These are phyloP conservation scores for Aurelia coerulea DNA, from an alignment of 30 jellyfish, hydroid and myxozoan genomes.

Conservation along the genomic window DNA sequence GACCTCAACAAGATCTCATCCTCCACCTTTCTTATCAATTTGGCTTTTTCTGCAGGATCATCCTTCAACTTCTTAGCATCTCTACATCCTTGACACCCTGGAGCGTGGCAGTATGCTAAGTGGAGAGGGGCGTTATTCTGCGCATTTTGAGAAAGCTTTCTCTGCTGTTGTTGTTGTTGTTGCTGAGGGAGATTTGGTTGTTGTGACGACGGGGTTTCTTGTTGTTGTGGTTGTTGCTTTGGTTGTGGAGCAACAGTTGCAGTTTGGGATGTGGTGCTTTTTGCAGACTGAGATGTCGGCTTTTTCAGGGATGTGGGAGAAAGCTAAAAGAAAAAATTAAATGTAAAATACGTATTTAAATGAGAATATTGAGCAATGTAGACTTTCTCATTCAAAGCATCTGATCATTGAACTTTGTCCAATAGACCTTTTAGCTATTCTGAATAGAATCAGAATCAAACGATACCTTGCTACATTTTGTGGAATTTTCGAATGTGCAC, in stretches of 20 bases:
- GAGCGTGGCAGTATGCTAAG: constrained; percentile 47
- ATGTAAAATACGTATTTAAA: too few species aligned
- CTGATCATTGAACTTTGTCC: too few species aligned
- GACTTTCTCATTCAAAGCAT: too few species aligned
- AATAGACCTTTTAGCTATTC: too few species aligned
- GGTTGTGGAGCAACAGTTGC: constrained; percentile 7
- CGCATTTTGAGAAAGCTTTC: constrained; percentile 2
- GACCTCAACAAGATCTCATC: constrained; percentile 87
- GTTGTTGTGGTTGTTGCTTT: constrained; percentile 1
- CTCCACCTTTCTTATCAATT: constrained; percentile 65
- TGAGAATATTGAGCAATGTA: too few species aligned
- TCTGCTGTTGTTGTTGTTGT: constrained; percentile 15
- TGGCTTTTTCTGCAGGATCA: constrained; percentile 61
- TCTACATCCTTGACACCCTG: constrained; percentile 44
- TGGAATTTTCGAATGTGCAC: too few species aligned
- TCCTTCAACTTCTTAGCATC: constrained; percentile 54
- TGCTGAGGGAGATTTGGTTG: constrained; percentile 8
- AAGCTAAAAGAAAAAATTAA: too few species aligned
- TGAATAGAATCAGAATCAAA: too few species aligned
- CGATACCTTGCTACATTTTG: too few species aligned
- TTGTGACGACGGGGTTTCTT: constrained; percentile 3
- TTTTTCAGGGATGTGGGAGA: too few species aligned
- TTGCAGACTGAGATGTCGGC: not conserved
- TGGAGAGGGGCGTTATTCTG: constrained; percentile 22
- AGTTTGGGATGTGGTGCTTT: constrained; percentile 4